phyloP scores from a whole-genome alignment of 1,140 invertebrate species.

The Eriosoma lanigerum region DNA sequence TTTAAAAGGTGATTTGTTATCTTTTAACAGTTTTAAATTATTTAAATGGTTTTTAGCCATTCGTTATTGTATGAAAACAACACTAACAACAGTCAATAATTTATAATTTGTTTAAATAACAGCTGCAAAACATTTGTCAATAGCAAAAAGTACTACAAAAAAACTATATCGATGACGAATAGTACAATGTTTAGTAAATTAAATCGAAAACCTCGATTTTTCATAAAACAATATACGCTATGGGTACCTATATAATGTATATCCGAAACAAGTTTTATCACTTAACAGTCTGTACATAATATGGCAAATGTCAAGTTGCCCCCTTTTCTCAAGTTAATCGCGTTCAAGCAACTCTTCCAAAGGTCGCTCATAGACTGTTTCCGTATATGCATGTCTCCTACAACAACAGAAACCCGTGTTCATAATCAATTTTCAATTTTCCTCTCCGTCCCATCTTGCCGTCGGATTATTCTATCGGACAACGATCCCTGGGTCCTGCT shows the following conservation, averaged over 20 bases:
- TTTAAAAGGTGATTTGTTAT: neutral
- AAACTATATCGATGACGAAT: too few relatives aligned
- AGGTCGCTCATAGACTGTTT: neutral
- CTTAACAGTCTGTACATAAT: neutral
- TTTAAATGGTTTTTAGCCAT: neutral
- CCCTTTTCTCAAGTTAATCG: neutral
- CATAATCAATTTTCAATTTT: conserved; percentile 51
- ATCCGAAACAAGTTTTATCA: neutral
- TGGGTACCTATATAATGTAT: too few relatives aligned
- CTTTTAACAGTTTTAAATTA: too few relatives aligned
- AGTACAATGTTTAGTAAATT: neutral
- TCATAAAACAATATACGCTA: too few relatives aligned
- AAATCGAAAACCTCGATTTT: neutral
- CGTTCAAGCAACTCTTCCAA: conserved; percentile 27
- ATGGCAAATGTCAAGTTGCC: conserved; percentile 5
- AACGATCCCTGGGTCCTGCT: conserved; percentile 18
- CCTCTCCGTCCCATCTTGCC: neutral
- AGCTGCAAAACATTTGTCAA: too few relatives aligned
- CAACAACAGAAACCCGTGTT: conserved; percentile 17
- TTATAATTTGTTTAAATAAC: too few relatives aligned
- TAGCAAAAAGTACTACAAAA: too few relatives aligned
- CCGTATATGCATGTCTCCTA: neutral
- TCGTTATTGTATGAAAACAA: neutral
- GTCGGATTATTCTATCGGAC: conserved; percentile 47
- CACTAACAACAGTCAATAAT: too few relatives aligned